Evolutionary conservation across 2,113 vertebrate species (phyloP).

Genomic region (Engraulis encrasicolus): DNA sequence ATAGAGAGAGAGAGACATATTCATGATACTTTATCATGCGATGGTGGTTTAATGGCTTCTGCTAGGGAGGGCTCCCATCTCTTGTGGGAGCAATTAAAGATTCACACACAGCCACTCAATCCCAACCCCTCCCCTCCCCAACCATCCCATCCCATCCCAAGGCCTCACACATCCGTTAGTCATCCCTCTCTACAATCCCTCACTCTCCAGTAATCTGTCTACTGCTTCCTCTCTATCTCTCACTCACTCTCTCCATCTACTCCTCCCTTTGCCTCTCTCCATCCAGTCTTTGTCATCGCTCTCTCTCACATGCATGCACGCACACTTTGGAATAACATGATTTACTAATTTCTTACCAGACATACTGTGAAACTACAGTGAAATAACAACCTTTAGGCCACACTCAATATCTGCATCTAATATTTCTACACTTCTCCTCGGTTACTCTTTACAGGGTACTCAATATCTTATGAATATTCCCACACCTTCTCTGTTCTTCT

Average conservation of each 20-base stretch:
- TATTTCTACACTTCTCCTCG: too few species aligned
- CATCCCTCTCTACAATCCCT: not conserved
- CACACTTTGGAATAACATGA: not conserved
- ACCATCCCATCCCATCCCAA: too few species aligned
- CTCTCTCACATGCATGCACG: not conserved
- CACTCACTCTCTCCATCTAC: not conserved
- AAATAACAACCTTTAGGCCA: not conserved
- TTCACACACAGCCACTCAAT: not conserved
- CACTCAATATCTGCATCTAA: too few species aligned
- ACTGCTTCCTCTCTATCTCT: not conserved
- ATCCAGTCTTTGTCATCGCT: not conserved
- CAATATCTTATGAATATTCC: too few species aligned
- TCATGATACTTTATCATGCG: not conserved
- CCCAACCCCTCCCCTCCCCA: too few species aligned
- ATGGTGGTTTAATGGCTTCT: not conserved
- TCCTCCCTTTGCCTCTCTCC: not conserved
- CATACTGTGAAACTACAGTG: not conserved
- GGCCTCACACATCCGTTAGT: not conserved
- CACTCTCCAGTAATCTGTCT: not conserved
- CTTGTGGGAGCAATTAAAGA: conserved; percentile 12
- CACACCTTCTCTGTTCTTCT: too few species aligned
- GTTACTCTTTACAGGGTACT: too few species aligned
- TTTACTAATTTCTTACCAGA: not conserved
- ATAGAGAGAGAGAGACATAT: too few species aligned
- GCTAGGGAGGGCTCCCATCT: not conserved